Base-by-base conservation (phyloP, 1,140 invertebrate genomes). In the Chrysomallon squamiferum region DNA sequence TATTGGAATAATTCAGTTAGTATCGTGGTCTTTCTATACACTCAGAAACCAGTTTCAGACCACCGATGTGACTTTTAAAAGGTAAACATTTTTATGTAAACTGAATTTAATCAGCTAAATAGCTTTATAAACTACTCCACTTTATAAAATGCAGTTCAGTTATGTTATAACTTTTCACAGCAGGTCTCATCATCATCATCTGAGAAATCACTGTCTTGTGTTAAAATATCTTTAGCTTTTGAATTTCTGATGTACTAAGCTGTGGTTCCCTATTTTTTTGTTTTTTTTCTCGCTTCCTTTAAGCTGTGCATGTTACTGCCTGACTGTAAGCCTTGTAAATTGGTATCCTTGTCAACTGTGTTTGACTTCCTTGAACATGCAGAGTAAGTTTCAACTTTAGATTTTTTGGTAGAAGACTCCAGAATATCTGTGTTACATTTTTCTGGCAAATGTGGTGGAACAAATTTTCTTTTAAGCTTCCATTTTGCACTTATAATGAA, bases 21-120 rank as follows among this genome's bases (percentile, higher is more conserved):
- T 66, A 45, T 47, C 59, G 3, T 80, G 78, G 78, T 78, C 75
- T 13, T 73, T 72, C 49, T 80, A 58, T 22, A 62, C 47, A 1
- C 63, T 80, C 7, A 62, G 68, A 38, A 38, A 38, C 15, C 35
- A 38, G 35, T 38, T 38, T 15, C 5, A 38, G 35, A 7, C 35
- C 35, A 38, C 35, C 15, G 35, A 38, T n/a, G n/a, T n/a, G n/a
- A n/a, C n/a, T n/a, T n/a, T n/a, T n/a, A n/a, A n/a, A n/a, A n/a
- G n/a, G n/a, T n/a, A n/a, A n/a, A n/a, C n/a, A n/a, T n/a, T n/a
- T n/a, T n/a, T n/a, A n/a, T n/a, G n/a, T n/a, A n/a, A n/a, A n/a
- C n/a, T n/a, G n/a, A n/a, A n/a, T n/a, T n/a, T n/a, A n/a, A n/a
- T n/a, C n/a, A n/a, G n/a, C n/a, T n/a, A n/a, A n/a, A n/a, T n/a